Evolutionary conservation across 2,113 vertebrate species (phyloP).

Genomic region (Centropus unirufus): DNA sequence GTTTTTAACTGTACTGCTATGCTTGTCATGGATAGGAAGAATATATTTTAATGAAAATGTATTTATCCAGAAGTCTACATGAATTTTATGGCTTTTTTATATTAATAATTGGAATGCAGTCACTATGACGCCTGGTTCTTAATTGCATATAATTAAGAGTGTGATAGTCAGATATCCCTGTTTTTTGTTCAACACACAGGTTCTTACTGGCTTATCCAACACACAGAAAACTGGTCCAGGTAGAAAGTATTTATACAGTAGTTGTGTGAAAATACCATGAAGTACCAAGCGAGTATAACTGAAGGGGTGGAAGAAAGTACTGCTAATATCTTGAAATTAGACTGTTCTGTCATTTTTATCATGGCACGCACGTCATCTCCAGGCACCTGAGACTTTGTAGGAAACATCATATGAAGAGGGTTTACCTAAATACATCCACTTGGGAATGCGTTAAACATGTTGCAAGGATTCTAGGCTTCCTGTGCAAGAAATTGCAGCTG

Average conservation of each 20-base stretch:
- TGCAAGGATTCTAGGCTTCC: neutral
- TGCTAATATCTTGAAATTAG: neutral
- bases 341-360: neutral
- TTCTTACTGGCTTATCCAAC: neutral
- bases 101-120: neutral
- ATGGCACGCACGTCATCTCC: neutral
- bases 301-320: neutral
- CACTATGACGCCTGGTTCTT: neutral
- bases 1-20: neutral
- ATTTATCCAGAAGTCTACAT: neutral
- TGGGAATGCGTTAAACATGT: neutral
- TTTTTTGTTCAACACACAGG: neutral
- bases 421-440: neutral
- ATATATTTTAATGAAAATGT: neutral
- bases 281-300: neutral
- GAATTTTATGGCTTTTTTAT: neutral
- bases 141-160: neutral
- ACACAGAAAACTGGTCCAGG: neutral
- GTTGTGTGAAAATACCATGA: neutral
- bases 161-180: neutral
- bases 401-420: neutral
- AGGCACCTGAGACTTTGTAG: neutral
- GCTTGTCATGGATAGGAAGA: neutral
- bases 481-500: neutral
- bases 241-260: neutral